Conservation (phyloP, 1,140 invertebrate species). For the Drosophila pectinifera region DNA sequence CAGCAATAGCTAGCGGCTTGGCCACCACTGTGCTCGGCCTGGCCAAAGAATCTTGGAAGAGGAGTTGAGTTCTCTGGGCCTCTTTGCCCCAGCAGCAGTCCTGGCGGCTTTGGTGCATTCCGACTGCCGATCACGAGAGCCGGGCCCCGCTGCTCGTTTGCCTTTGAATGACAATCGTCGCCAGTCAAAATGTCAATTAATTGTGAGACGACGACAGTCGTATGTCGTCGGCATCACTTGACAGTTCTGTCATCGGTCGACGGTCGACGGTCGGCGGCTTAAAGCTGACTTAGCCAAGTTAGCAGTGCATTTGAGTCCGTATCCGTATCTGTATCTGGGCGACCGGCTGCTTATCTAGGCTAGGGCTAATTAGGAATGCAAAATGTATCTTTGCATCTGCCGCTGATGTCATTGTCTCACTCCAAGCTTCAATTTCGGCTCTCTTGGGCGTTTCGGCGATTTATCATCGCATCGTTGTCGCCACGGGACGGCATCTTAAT, state of each 20-base stretch:
- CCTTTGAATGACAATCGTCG: constrained; percentile 79
- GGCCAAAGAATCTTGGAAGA: constrained; percentile 5
- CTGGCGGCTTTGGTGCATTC: constrained; percentile 55
- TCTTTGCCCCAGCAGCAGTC: background rate
- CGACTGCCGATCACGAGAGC: constrained; percentile 17
- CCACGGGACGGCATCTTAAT: constrained; percentile 65
- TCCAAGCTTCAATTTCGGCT: constrained; percentile 19
- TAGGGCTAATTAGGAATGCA: constrained; percentile 52
- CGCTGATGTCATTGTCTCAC: constrained; percentile 39
- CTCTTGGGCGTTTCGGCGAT: constrained; percentile 53
- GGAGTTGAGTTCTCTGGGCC: background rate
- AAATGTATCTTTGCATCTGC: constrained; percentile 38
- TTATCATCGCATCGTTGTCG: constrained; percentile 72
- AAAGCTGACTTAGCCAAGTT: constrained; percentile 6
- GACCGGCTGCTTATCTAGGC: constrained; percentile 27
- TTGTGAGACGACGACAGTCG: constrained; percentile 76
- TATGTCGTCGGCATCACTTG: constrained; percentile 56
- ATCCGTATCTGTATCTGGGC: constrained; percentile 15
- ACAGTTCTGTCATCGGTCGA: constrained; percentile 42
- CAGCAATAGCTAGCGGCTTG: background rate
- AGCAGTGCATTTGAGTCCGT: constrained; percentile 22
- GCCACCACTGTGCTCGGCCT: background rate
- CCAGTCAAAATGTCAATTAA: constrained; percentile 80
- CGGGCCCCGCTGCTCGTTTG: constrained; percentile 31
- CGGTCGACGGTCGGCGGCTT: constrained; percentile 6